These are phyloP conservation scores for Rousettus madagascariensis DNA, from an alignment of 2,797 vertebrate genomes.

Conservation along the genomic window DNA sequence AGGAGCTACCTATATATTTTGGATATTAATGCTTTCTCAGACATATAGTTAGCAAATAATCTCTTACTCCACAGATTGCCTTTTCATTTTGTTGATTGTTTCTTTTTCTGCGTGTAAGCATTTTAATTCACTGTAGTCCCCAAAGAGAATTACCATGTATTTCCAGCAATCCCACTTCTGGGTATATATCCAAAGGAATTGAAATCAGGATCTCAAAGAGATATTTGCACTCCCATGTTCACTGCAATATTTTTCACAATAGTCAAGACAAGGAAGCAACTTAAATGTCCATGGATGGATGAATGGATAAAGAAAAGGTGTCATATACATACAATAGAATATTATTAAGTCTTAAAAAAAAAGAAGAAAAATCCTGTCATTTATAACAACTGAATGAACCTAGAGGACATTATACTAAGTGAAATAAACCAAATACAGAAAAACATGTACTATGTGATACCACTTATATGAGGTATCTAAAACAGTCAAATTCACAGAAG, in stretches of 20 bases:
- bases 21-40: background rate
- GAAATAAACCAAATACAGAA: background rate
- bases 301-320: background rate
- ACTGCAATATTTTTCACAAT: background rate
- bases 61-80: background rate
- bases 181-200: background rate
- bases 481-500: background rate
- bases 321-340: background rate
- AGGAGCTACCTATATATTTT: background rate
- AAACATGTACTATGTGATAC: background rate
- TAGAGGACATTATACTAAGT: background rate
- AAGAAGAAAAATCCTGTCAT: background rate
- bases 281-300: background rate
- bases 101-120: background rate
- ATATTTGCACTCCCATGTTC: background rate
- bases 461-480: background rate
- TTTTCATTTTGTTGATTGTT: background rate
- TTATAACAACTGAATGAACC: background rate
- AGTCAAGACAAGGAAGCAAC: background rate
- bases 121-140: background rate
- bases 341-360: background rate
- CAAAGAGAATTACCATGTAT: background rate
- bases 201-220: background rate
- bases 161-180: background rate
- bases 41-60: background rate